phyloP scores from a whole-genome alignment of 64 coral and sea anemone genomes.

The Pocillopora verrucosa region DNA sequence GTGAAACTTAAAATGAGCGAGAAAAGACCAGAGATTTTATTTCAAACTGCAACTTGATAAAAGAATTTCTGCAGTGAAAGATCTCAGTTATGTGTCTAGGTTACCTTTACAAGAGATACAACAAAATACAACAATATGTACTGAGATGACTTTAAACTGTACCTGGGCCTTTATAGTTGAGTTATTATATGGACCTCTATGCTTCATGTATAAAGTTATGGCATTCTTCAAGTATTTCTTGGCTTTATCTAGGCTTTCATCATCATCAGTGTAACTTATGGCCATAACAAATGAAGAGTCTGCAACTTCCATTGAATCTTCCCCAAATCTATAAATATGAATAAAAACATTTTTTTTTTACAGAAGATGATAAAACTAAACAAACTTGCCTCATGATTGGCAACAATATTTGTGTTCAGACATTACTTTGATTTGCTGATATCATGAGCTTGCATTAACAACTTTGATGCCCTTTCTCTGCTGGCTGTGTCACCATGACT shows the following conservation, averaged over 20 bases:
- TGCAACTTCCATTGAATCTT: conserved; percentile 67
- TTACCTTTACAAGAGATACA: too few relatives aligned
- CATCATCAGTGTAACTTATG: conserved; percentile 8
- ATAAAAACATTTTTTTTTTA: not conserved
- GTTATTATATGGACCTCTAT: conserved; percentile 65
- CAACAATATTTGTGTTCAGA: not conserved
- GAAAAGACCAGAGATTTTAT: too few relatives aligned
- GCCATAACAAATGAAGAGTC: conserved; percentile 72
- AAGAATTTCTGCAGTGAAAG: too few relatives aligned
- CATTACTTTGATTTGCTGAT: conserved; percentile 62
- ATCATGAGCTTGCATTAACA: conserved; percentile 62
- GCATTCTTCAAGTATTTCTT: conserved; percentile 59
- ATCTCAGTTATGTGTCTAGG: too few relatives aligned
- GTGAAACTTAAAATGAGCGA: too few relatives aligned
- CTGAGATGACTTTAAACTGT: not conserved
- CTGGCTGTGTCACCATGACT: conserved; percentile 60
- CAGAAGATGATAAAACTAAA: too few relatives aligned
- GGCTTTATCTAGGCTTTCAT: conserved; percentile 50
- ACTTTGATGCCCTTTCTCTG: conserved; percentile 59
- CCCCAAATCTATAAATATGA: conserved; percentile 20
- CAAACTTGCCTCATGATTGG: too few relatives aligned
- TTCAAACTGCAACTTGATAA: too few relatives aligned
- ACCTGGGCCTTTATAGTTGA: conserved; percentile 86
- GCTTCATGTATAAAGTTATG: conserved; percentile 63
- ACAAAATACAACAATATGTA: too few relatives aligned